These are phyloP conservation scores for Lonchura striata DNA, from an alignment of 2,113 vertebrate species.

Conservation along the genomic window DNA sequence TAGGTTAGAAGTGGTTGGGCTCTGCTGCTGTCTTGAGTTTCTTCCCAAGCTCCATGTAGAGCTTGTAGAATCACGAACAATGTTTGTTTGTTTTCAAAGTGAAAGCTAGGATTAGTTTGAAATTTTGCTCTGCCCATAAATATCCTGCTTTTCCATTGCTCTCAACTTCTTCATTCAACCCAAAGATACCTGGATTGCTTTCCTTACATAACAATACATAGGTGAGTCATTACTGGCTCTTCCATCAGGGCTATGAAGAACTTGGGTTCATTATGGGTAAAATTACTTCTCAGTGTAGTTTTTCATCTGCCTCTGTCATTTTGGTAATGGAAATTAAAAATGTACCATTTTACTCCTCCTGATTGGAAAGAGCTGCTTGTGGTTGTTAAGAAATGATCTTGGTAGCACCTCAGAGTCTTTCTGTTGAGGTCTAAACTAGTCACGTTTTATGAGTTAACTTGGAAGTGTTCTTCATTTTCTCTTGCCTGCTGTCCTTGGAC, in stretches of 20 bases:
- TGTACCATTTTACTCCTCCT: background rate
- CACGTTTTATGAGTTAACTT: background rate
- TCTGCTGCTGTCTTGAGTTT: background rate
- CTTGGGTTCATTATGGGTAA: background rate
- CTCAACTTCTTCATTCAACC: background rate
- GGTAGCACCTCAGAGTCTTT: background rate
- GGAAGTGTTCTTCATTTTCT: background rate
- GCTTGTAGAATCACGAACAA: background rate
- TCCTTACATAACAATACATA: fast-evolving
- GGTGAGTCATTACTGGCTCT: background rate
- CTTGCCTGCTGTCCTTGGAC: background rate
- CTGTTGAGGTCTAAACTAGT: background rate
- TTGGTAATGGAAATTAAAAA: background rate
- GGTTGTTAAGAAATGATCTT: background rate
- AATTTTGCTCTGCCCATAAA: background rate
- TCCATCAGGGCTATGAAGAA: background rate
- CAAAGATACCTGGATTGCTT: background rate
- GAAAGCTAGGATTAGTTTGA: background rate
- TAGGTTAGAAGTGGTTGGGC: background rate
- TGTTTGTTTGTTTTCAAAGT: background rate
- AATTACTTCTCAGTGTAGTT: background rate
- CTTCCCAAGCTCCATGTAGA: background rate
- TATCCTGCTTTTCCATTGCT: background rate
- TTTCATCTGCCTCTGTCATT: background rate
- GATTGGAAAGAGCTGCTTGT: background rate